phyloP scores from a whole-genome alignment of 2,888 invertebrate species.

The Microctonus brassicae region DNA sequence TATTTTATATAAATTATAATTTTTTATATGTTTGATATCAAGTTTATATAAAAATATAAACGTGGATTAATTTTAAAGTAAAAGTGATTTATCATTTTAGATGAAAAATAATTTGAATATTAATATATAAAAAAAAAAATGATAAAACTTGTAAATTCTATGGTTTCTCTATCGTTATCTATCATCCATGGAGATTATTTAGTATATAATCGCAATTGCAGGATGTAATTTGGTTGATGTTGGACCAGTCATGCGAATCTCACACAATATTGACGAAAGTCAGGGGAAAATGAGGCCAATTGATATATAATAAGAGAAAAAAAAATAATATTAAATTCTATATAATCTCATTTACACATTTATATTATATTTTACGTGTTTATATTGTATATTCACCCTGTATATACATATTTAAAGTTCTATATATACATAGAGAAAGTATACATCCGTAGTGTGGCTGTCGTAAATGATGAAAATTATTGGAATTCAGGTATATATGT shows the following conservation, averaged over 20 bases:
- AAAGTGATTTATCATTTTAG: neutral
- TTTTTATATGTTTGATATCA: conserved; percentile 27
- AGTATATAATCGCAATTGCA: conserved; percentile 44
- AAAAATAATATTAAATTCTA: neutral
- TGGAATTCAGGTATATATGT: conserved; percentile 41
- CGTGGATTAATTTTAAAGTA: neutral
- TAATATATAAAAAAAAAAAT: conserved; percentile 4
- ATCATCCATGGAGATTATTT: conserved; percentile 20
- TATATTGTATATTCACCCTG: neutral
- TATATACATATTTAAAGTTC: neutral
- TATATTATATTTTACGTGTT: neutral
- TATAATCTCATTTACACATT: neutral
- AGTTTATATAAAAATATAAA: neutral
- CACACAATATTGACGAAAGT: conserved; percentile 24
- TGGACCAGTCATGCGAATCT: conserved; percentile 34
- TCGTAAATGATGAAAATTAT: conserved; percentile 44
- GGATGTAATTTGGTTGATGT: conserved; percentile 24
- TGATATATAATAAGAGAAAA: conserved; percentile 35
- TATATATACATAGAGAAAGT: conserved; percentile 18
- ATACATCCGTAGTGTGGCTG: neutral
- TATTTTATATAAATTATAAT: neutral
- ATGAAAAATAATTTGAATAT: neutral
- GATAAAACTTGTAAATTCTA: neutral
- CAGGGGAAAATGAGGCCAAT: conserved; percentile 40
- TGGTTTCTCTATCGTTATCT: conserved; percentile 35